Base-by-base conservation (phyloP, 2,797 vertebrate genomes). In the Scleropages formosus region DNA sequence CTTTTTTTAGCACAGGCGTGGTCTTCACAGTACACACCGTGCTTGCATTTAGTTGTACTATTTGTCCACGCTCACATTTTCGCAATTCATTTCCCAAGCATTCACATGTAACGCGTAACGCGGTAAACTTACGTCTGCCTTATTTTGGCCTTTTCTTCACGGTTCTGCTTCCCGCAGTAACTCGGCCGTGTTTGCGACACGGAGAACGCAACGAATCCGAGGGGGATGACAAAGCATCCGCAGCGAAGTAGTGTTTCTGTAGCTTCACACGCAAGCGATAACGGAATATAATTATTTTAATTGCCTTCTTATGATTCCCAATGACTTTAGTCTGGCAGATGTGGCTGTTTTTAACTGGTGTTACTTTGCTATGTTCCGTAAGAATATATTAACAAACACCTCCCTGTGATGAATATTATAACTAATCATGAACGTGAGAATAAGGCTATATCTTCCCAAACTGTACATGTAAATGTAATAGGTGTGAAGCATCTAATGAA, bases 321-420 rank as follows among this genome's bases (percentile, higher is more conserved):
- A 63, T 51, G 20, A 64, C 63, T 66, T 16, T 53, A 66, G 51
- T 66, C 56, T 59, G 56, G 67, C 49, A 75, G 62, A 39, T 76
- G 47, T 53, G 39, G 49, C 73, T 71, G 60, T 53, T 49, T 31
- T 75, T 76, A 63, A 51, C 60, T 75, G 61, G 69, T 75, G 58
- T 67, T 78, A 59, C 61, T 70, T 24, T 46, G 62, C 53, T 72
- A 56, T 22, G 20, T 56, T 78, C 51, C 75, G 51, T 20, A 64
- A 65, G 67, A 78, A 72, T 78, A 78, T 65, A 75, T 78, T 75
- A 78, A 64, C 77, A 61, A 61, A 72, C 77, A 75, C 73, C 61
- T 78, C 53, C 46, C 64, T 31, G 67, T 75, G 73, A 72, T 75
- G 73, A 78, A 78, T 78, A 70, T 75, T 75, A 74, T 70, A 70